Conservation (phyloP, 2,797 vertebrate genomes). For the Chaenodraco wilsoni region DNA sequence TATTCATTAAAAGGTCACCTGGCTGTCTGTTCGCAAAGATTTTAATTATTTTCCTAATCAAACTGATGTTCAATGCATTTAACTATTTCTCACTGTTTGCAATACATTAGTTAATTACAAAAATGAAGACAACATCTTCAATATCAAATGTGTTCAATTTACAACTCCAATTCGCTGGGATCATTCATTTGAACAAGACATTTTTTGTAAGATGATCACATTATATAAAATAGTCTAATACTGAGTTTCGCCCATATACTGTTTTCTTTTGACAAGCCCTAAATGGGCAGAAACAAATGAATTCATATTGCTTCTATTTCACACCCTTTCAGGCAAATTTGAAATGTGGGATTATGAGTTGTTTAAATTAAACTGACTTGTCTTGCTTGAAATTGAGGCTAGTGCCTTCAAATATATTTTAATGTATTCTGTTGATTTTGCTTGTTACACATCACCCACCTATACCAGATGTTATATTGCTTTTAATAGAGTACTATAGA, state of each 20-base stretch:
- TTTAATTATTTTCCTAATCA: background rate
- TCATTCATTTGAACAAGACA: background rate
- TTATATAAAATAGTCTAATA: background rate
- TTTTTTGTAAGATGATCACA: background rate
- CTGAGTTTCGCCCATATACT: no score
- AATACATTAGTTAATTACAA: background rate
- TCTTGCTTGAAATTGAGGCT: background rate
- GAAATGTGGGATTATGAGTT: background rate
- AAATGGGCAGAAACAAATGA: background rate
- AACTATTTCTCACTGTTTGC: background rate
- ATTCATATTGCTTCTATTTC: background rate
- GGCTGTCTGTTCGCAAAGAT: background rate
- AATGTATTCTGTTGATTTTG: background rate
- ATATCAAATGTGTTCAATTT: background rate
- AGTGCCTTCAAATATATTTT: background rate
- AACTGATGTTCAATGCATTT: background rate
- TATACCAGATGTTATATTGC: background rate
- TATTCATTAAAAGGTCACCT: background rate
- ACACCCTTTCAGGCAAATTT: background rate
- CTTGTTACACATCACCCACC: background rate
- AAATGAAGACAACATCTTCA: background rate
- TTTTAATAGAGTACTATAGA: constrained; percentile 2
- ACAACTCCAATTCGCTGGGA: background rate
- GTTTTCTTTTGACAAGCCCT: no score
- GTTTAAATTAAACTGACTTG: background rate